Conservation (phyloP, 2,797 vertebrate species). For the Protonibea diacanthus region DNA sequence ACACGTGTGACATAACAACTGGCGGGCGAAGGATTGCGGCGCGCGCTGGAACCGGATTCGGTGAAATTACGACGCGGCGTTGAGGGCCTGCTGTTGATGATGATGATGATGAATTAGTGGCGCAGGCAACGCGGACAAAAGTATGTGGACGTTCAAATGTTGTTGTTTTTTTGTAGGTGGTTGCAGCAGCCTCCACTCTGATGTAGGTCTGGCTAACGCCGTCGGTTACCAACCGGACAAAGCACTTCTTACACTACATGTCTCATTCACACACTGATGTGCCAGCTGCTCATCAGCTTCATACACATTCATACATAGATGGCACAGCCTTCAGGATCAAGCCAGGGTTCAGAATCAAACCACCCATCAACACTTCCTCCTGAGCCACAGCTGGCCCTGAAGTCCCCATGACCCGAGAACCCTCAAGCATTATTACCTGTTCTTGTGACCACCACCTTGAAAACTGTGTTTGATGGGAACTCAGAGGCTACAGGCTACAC, state of each 20-base stretch:
- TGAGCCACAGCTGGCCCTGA: no score
- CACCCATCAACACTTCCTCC: no score
- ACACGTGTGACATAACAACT: slow-evolving; percentile 71
- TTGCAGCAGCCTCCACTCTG: not conserved
- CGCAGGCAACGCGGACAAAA: not conserved
- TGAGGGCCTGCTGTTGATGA: slow-evolving; percentile 32
- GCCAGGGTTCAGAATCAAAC: no score
- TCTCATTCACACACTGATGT: no score
- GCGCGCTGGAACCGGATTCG: slow-evolving; percentile 6
- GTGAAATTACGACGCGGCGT: slow-evolving; percentile 26
- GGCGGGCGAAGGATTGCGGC: slow-evolving; percentile 11
- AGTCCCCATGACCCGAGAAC: not conserved
- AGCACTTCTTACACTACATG: no score
- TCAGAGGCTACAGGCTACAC: not conserved
- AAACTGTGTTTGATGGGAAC: not conserved
- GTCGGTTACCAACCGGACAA: not conserved
- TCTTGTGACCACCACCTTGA: not conserved
- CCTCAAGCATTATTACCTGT: not conserved
- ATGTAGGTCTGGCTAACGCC: not conserved
- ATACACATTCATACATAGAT: no score
- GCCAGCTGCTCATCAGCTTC: no score
- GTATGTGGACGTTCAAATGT: not conserved
- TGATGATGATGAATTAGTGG: slow-evolving; percentile 37
- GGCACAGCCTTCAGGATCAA: no score
- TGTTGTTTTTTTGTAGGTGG: no score